Base-by-base conservation (phyloP, 2,888 invertebrate species). In the Carterocephalus palaemon region DNA sequence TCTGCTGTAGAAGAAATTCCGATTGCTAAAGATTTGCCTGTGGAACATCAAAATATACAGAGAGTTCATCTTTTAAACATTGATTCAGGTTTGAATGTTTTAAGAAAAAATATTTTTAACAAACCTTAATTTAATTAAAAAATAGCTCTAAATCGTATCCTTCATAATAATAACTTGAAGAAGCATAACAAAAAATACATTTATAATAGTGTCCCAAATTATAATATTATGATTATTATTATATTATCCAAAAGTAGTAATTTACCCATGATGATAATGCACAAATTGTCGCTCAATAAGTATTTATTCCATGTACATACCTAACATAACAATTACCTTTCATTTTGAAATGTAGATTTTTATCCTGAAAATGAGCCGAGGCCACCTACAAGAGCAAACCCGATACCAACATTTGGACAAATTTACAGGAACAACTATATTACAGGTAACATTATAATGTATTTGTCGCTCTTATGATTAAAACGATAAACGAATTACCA, bases 351-450 rank as follows among this genome's bases (percentile, higher is more conserved):
- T 33, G 2, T 26, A 77, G 77, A 75, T 51, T 66, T 67, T 29
- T 54, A 37, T 13, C 53, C 58, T 8, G 65, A 73, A 19, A 53
- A 60, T 7, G 52, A 42, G 2, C 32, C 46, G 2, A 51, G 56
- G 8, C 42, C 62, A 2, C 45, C 52, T 2, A 59, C 64, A 13
- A 42, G 60, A 4, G 55, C 67, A 1, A 64, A 70, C 43, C 78
- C 79, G 1, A 76, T 77, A 42, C 78, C 79, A 2, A 63, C 62
- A 10, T 48, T 70, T 20, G 70, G 64, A 4, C 60, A 67, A n/a
- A 64, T 75, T 49, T 71, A 70, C 47, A 54, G 57, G 17, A 54
- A 55, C 4, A 32, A 26, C 10, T 34, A 42, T 15, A 34, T 42
- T 13, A 42, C 26, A 42, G 42, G 42, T 42, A 33, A 8, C 13